Conservation (phyloP, 2,797 vertebrate genomes). For the Syndactyla subalaris region DNA sequence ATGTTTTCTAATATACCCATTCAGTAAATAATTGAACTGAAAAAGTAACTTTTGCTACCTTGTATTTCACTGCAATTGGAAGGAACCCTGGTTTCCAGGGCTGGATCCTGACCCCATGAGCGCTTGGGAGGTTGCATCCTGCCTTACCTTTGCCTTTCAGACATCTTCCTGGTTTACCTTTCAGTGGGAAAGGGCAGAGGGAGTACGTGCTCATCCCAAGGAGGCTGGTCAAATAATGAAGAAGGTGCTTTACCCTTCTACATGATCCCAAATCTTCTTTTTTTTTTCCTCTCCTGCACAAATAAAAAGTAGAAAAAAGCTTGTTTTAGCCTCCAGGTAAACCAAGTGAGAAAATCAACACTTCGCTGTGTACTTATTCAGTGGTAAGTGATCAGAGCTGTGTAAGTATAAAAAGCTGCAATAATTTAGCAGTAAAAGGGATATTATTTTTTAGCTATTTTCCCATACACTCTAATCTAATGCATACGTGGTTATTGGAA, state of each 20-base stretch:
- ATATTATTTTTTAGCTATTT: not conserved
- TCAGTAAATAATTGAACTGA: not conserved
- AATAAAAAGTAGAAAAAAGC: not conserved
- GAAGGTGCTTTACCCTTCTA: not conserved
- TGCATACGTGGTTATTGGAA: not conserved
- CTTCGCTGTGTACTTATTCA: not conserved
- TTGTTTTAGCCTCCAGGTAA: not conserved
- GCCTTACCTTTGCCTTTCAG: not conserved
- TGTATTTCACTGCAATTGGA: not conserved
- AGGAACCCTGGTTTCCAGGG: not conserved
- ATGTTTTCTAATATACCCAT: not conserved
- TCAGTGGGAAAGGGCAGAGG: not conserved
- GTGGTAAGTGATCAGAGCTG: not conserved
- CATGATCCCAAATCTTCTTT: not conserved
- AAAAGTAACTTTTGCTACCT: not conserved
- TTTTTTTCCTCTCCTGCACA: not conserved
- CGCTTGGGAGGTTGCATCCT: not conserved
- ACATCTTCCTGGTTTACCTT: not conserved
- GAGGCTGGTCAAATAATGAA: not conserved
- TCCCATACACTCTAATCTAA: not conserved
- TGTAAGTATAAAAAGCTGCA: not conserved
- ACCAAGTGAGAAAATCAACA: not conserved
- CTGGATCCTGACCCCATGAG: not conserved
- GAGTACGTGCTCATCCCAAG: rapidly evolving
- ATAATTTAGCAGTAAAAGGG: not conserved